Percentiles rank a stretch among this genome's conserved stretches.
These are phyloP conservation scores for Laterallus jamaicensis DNA, from an alignment of 2,113 vertebrate genomes.

Conservation along the genomic window DNA sequence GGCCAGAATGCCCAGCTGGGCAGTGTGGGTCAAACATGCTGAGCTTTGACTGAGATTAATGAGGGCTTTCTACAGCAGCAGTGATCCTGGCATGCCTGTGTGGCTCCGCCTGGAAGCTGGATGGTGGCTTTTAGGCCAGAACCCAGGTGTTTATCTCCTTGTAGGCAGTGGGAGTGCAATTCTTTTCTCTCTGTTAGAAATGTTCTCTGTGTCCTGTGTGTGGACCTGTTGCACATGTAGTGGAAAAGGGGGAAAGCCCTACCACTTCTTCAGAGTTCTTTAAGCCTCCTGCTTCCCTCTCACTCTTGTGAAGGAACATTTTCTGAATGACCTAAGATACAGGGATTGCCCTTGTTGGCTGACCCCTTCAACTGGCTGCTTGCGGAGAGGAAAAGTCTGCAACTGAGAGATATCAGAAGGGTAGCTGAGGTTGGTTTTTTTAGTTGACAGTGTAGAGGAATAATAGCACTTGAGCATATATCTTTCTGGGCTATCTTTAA, in stretches of 20 bases:
- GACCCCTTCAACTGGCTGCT: background rate
- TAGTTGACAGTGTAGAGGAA: background rate
- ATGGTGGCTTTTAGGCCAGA: background rate
- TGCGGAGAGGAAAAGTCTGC: background rate
- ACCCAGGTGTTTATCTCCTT: background rate
- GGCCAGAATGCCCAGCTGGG: background rate
- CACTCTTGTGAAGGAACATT: background rate
- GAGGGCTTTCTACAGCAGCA: background rate
- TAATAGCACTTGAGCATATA: background rate
- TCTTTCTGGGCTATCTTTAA: background rate
- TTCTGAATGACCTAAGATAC: background rate
- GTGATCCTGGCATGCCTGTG: background rate
- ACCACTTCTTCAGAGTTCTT: background rate
- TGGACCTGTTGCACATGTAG: background rate
- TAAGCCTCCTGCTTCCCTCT: background rate
- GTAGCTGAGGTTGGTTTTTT: background rate
- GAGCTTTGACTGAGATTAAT: background rate
- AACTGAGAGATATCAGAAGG: background rate
- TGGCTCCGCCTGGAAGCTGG: background rate
- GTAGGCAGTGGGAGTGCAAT: background rate
- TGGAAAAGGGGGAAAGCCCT: background rate
- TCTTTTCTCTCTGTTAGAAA: background rate
- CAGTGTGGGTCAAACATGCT: background rate
- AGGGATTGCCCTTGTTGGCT: background rate
- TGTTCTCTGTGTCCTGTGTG: fast-evolving